phyloP scores from a whole-genome alignment of 1,140 invertebrate genomes.

The Olivierus martensii region DNA sequence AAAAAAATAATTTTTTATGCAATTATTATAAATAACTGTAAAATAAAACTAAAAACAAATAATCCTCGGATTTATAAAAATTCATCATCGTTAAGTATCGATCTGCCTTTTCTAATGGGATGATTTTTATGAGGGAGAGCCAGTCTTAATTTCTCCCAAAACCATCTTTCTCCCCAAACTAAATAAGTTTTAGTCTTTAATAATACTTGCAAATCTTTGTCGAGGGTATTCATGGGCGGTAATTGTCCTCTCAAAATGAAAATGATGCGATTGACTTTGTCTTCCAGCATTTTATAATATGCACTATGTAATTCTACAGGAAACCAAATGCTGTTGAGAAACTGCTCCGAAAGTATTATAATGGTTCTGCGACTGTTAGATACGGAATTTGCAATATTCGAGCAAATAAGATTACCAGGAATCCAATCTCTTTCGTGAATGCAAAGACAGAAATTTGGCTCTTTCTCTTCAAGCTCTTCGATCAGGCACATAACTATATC shows the following conservation, averaged over 20 bases:
- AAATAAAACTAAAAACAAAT: too few species aligned
- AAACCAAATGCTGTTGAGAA: constrained; percentile 70
- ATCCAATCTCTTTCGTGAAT: constrained; percentile 67
- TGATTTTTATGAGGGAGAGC: constrained; percentile 42
- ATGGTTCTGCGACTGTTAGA: constrained; percentile 62
- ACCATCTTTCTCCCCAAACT: constrained; percentile 65
- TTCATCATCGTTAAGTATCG: too few species aligned
- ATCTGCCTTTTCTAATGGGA: too few species aligned
- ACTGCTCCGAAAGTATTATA: constrained; percentile 64
- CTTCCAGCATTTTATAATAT: constrained; percentile 55
- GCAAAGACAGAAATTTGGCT: constrained; percentile 39
- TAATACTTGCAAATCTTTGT: constrained; percentile 59
- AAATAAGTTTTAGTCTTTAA: constrained; percentile 74
- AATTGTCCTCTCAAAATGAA: constrained; percentile 62
- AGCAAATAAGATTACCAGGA: constrained; percentile 53
- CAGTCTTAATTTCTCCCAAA: constrained; percentile 68
- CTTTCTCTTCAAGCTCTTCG: constrained; percentile 38
- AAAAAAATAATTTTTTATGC: too few species aligned
- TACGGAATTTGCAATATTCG: constrained; percentile 63
- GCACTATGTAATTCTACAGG: constrained; percentile 68
- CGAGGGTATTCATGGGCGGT: constrained; percentile 44
- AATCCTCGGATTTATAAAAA: too few species aligned
- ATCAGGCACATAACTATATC: constrained; percentile 49
- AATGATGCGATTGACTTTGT: constrained; percentile 54
- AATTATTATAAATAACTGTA: too few species aligned